phyloP scores from a whole-genome alignment of 2,797 vertebrate genomes.

The Gymnopithys bicolor region DNA sequence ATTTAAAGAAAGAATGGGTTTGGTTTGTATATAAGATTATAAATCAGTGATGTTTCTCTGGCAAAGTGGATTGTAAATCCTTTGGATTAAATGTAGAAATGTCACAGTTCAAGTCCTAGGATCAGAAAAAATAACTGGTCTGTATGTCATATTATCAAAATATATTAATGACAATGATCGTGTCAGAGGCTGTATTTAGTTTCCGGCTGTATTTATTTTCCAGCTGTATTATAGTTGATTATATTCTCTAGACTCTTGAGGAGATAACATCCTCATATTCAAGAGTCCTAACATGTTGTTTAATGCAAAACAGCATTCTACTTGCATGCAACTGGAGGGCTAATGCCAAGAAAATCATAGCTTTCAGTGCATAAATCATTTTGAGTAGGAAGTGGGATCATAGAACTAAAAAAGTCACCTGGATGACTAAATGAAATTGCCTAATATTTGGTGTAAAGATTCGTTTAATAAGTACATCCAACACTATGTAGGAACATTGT shows the following conservation, averaged over 20 bases:
- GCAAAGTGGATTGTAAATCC: background rate
- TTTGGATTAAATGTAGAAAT: background rate
- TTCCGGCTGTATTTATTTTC: too few species aligned
- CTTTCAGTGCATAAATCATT: background rate
- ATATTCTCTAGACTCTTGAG: background rate
- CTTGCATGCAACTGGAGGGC: background rate
- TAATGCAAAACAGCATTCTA: background rate
- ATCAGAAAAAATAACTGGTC: background rate
- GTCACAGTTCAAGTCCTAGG: background rate
- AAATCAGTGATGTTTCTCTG: background rate
- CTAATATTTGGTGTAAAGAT: background rate
- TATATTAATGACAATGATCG: background rate
- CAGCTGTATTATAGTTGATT: background rate
- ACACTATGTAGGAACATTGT: background rate
- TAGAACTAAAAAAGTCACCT: background rate
- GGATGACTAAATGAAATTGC: background rate
- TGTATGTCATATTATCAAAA: background rate
- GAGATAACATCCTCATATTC: background rate
- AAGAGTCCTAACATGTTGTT: background rate
- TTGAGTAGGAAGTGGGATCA: background rate
- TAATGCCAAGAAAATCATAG: background rate
- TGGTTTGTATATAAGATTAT: background rate
- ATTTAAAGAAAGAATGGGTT: accelerated
- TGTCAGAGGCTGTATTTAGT: background rate
- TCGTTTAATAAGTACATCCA: background rate